Base-by-base conservation (phyloP, 2,888 invertebrate species). In the Lasioglossum morio region DNA sequence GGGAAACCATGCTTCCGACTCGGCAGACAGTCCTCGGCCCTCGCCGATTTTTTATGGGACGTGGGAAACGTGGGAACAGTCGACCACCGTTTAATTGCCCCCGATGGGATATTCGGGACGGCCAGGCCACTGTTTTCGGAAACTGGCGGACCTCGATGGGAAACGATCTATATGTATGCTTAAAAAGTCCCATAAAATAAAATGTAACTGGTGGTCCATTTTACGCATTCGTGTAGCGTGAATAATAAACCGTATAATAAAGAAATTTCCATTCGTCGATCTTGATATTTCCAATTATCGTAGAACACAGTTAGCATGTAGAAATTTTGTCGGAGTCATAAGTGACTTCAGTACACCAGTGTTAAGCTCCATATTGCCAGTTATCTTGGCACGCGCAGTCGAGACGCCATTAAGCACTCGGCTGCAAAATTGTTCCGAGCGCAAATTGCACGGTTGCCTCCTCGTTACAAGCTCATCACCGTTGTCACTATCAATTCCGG, bases 1-100 rank as follows among this genome's bases (percentile, higher is more conserved):
- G 72, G 84, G 43, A 82, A 63, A 81, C 76, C 63, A 34, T 30
- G 63, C 63, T 30, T 57, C 57, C 57, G 72, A 19, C 43, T 27
- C 46, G 40, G 23, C 46, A 66, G 43, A n/a, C 10, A 73, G 73
- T 43, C 30, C 14, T 2, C 57, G 78, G 46, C 27, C 60, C 48
- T 40, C 19, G 37, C 4, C 7, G 3, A 70, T 72, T 83, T 83
- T 46, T 40, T 70, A 30, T 16, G 19, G 34, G 7, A 23, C 69
- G 57, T 69, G 30, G 27, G 69, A 48, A 78, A 46, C 69, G 46
- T 40, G 77, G 77, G 73, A 84, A 66, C 14, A 37, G n/a, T 57
- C 57, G 66, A 30, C 66, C 30, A 19, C 1, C n/a, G 10, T 70
- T 70, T 40, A 70, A 70, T 70, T 70, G 40, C 14, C n/a, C 40